Base-by-base conservation (phyloP, 2,113 vertebrate species). In the Psilopsiagon aurifrons region DNA sequence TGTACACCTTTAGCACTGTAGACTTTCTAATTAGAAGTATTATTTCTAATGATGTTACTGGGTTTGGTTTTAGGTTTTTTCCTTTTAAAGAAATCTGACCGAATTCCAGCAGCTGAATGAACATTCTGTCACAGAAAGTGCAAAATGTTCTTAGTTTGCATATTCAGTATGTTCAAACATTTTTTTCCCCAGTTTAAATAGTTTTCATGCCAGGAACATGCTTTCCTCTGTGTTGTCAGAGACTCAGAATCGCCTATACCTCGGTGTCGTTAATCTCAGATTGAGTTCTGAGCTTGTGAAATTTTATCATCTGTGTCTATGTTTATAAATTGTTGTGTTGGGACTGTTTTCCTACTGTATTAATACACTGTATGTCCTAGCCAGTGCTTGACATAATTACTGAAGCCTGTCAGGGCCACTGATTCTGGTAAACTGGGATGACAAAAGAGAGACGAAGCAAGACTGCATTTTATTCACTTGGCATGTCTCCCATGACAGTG, bases 41-140 rank as follows among this genome's bases (percentile, higher is more conserved):
- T 86, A 51, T 49, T 86, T 79, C 46, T 77, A 60, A n/a, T 43
- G 15, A 25, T 27, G 13, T 39, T 85, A 60, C 46, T 37, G 18
- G 4, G 17, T 59, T 60, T 49, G 4, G 20, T 59, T 60, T 44
- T 9, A 5, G 5, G 0, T 0, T 4, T 59, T 88, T 95, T 59
- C 22, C 57, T 35, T 93, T 92, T 4, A 28, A 83, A 62, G 60
- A 89, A 66, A 88, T 95, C 71, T 82, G 43, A 70, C 67, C 77
- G 88, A 74, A 94, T 83, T 80, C 83, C 75, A 94, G 94, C 94
- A 93, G 78, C 82, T 1, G 81, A 96, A 96, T 92, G 91, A 97
- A 89, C 83, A 92, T 62, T 92, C 46, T 77, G 70, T 86, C n/a
- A 78, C 54, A 79, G 71, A 94, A 95, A 92, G 90, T 75, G 88